Percentiles rank a stretch among this genome's conserved stretches.
Conservation (phyloP, 2,888 invertebrate genomes). For the Cephus runcator region DNA sequence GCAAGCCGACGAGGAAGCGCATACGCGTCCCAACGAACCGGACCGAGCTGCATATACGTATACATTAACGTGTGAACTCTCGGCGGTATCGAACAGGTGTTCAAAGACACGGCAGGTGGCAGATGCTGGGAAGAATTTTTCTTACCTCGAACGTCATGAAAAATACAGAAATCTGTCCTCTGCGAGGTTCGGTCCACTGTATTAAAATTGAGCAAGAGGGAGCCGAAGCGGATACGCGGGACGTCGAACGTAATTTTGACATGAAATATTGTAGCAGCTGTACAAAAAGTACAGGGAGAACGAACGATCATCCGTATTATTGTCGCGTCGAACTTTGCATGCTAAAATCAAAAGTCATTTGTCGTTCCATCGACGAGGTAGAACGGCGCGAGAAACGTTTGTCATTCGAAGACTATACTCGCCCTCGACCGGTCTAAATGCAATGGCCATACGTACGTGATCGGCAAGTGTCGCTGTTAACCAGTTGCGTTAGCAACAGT, state of each 20-base stretch:
- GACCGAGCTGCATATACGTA: background rate
- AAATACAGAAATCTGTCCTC: background rate
- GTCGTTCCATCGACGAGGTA: background rate
- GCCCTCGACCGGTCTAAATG: background rate
- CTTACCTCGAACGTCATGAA: background rate
- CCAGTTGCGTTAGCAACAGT: background rate
- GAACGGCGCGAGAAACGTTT: background rate
- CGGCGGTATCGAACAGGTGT: background rate
- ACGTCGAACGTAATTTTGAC: background rate
- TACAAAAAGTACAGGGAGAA: background rate
- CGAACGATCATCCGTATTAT: background rate
- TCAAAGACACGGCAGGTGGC: background rate
- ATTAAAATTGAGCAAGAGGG: background rate
- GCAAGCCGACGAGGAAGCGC: background rate
- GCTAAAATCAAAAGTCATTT: background rate
- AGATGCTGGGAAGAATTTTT: background rate
- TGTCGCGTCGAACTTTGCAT: background rate
- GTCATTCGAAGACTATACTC: background rate
- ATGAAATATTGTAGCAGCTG: background rate
- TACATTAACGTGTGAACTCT: background rate
- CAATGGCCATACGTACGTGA: background rate
- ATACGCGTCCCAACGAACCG: background rate
- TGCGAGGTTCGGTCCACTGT: background rate
- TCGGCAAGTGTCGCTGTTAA: background rate
- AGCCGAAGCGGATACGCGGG: background rate